Conservation (phyloP, 2,113 vertebrate species). For the Dromiciops gliroides region DNA sequence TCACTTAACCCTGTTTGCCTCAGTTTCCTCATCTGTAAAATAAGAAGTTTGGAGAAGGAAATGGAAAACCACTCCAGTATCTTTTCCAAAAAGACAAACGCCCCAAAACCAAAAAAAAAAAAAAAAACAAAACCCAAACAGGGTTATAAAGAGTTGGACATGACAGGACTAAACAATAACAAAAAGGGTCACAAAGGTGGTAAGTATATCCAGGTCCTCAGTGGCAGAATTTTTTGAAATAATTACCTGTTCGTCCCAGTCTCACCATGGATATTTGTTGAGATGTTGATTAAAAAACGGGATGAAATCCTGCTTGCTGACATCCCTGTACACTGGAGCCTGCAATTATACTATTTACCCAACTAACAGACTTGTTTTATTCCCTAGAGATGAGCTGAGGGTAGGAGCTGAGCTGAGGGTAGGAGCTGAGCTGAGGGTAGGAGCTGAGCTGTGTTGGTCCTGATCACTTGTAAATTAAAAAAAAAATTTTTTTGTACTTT, state of each 20-base stretch:
- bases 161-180: not conserved
- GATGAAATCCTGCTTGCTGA: not conserved
- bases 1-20: not conserved
- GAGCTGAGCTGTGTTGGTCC: conserved; percentile 35
- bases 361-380: conserved; percentile 49
- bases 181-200: not conserved
- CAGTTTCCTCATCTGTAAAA: not conserved
- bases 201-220: not conserved
- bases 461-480: not conserved
- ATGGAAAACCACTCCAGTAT: not conserved
- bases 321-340: not conserved
- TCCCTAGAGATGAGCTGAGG: not conserved
- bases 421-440: too few relatives aligned
- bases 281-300: conserved; percentile 4
- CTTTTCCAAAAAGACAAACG: not conserved
- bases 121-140: too few relatives aligned
- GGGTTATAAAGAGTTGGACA: not conserved
- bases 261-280: not conserved
- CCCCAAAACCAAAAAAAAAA: too few relatives aligned
- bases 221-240: conserved; percentile 17
- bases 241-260: conserved; percentile 8
- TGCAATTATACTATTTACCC: conserved; percentile 56
- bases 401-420: not conserved
- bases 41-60: not conserved
- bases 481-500: too few relatives aligned